phyloP scores from a whole-genome alignment of 2,113 vertebrate genomes.

The Panthera leo region DNA sequence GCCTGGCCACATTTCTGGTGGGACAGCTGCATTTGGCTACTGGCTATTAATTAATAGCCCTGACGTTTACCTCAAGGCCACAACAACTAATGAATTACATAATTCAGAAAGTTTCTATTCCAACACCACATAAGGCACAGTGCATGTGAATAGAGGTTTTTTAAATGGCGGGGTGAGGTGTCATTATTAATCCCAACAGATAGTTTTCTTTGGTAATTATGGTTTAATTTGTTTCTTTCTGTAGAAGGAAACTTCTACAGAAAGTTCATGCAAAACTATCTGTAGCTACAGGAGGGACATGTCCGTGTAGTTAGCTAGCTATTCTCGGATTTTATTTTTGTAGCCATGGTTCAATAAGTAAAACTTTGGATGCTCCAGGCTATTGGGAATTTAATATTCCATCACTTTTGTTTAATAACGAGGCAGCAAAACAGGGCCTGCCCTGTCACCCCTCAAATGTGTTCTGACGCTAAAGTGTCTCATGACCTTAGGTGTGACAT shows the following conservation, averaged over 20 bases:
- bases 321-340: conserved; percentile 17
- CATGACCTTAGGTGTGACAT: conserved; percentile 60
- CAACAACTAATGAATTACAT: not conserved
- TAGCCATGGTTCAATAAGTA: not conserved
- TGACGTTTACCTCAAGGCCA: not conserved
- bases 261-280: not conserved
- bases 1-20: not conserved
- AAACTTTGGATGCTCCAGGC: not conserved
- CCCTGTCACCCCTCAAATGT: conserved; percentile 51
- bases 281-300: not conserved
- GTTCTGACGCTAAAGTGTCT: conserved; percentile 63
- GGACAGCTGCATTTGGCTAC: not conserved
- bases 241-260: not conserved
- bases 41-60: not conserved
- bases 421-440: conserved; percentile 65
- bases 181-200: not conserved
- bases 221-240: not conserved
- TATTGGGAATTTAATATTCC: conserved; percentile 60
- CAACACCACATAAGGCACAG: not conserved
- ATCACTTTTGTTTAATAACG: conserved; percentile 70
- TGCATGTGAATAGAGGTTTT: not conserved
- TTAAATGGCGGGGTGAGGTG: not conserved
- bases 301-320: not conserved
- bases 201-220: not conserved
- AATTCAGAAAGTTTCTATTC: not conserved